phyloP scores from a whole-genome alignment of 1,140 invertebrate genomes.

The Copidosoma floridanum region DNA sequence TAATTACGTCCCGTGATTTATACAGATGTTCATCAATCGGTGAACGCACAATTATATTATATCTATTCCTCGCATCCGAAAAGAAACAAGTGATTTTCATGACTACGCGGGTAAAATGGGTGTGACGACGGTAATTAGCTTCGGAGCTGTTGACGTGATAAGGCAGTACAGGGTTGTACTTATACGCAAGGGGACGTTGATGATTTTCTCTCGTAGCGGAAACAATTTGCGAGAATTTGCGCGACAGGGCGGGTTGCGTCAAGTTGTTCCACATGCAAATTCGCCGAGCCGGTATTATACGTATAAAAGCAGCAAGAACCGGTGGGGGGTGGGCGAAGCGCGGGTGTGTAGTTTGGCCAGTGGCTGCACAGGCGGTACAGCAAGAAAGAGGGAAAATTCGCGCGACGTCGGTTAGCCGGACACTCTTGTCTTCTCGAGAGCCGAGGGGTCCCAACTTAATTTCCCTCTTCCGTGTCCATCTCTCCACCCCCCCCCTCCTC shows the following conservation, averaged over 20 bases:
- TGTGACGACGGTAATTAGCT: too few relatives aligned
- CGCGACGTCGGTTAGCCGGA: conserved; percentile 50
- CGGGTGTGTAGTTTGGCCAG: too few relatives aligned
- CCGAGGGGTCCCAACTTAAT: conserved; percentile 44
- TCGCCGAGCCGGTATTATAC: conserved; percentile 32
- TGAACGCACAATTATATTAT: too few relatives aligned
- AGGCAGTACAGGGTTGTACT: too few relatives aligned
- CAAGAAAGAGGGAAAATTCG: conserved; percentile 10
- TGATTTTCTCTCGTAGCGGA: too few relatives aligned
- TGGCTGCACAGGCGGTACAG: conserved; percentile 14
- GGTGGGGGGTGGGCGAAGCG: neutral
- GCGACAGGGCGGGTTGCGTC: too few relatives aligned
- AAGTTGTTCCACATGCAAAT: conserved; percentile 55
- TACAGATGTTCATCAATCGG: too few relatives aligned
- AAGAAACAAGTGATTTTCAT: too few relatives aligned
- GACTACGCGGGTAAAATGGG: too few relatives aligned
- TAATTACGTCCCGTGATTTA: neutral
- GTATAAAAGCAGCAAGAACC: neutral
- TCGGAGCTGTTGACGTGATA: too few relatives aligned
- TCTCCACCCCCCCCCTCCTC: conserved; percentile 25
- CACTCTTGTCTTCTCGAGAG: conserved; percentile 43
- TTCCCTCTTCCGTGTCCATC: conserved; percentile 43
- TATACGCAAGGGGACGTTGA: conserved; percentile 34
- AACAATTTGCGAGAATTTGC: too few relatives aligned
- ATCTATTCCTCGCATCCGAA: too few relatives aligned